These are phyloP conservation scores for Whitmania pigra DNA, from an alignment of 1,140 invertebrate species.

Conservation along the genomic window DNA sequence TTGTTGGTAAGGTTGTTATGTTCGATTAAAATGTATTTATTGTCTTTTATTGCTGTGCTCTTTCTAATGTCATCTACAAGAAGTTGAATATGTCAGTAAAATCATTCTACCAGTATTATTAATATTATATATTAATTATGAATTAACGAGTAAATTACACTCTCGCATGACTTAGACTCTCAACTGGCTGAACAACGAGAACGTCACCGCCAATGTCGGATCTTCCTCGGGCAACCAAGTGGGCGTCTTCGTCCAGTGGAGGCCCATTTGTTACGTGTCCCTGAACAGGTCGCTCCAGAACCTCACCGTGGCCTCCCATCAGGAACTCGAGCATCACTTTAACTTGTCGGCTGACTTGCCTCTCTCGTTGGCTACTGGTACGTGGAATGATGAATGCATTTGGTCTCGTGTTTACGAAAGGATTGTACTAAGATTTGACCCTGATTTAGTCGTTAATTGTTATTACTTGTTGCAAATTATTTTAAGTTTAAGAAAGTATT, in stretches of 20 bases:
- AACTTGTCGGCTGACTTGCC: neutral
- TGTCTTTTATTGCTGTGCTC: no score
- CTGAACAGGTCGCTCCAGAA: neutral
- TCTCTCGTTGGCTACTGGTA: neutral
- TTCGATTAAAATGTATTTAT: no score
- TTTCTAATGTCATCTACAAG: no score
- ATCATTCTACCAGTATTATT: no score
- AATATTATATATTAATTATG: no score
- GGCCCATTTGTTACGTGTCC: neutral
- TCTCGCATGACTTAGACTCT: neutral
- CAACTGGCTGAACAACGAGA: conserved; percentile 8
- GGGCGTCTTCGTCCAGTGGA: neutral
- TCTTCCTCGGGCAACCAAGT: neutral
- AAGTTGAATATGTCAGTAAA: no score
- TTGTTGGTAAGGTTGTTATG: neutral
- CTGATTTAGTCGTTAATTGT: no score
- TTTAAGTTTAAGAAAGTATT: no score
- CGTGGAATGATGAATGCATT: neutral
- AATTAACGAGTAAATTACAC: no score
- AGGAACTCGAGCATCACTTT: neutral
- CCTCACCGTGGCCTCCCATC: neutral
- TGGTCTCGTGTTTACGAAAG: neutral
- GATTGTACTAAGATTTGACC: no score
- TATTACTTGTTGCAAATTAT: no score
- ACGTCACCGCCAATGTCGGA: neutral